Base-by-base conservation (phyloP, 1,140 invertebrate genomes). In the Euura saliciscinereae region DNA sequence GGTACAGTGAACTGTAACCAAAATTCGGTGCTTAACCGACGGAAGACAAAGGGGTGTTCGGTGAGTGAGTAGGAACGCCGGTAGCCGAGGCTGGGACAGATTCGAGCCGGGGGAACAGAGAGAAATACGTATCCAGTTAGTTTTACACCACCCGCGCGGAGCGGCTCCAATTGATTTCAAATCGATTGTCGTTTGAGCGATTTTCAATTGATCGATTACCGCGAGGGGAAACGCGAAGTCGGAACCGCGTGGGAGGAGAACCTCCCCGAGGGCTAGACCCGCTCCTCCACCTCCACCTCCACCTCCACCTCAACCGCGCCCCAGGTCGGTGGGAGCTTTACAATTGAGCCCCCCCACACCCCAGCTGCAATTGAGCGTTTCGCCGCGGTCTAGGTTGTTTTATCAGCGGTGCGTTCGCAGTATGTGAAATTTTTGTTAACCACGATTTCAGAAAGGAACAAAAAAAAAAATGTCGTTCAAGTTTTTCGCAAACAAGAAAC, bases 81-180 rank as follows among this genome's bases (percentile, higher is more conserved):
- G 74, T 74, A 71, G 69, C 68, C 65, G 74, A 71, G 75, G 76
- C 71, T 71, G 77, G 71, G 72, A 76, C 74, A 66, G 76, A 73
- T 72, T 73, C 75, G 72, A 75, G 76, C 73, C 76, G 73, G 79
- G 77, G n/a, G 11, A 67, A 65, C 77, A n/a, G 51, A 78, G 79
- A 85, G 80, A 85, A 85, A 85, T 84, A 85, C 82, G 83, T 85
- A 85, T 82, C 82, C 80, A 82, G 82, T 85, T 85, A 84, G 84
- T 86, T 84, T 84, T 86, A 84, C 82, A 86, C 79, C 75, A n/a
- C 51, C 51, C 8, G 8, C 51, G 13, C 51, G 8, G 51, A 2
- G 82, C 77, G 78, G 78, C 78, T 84, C 77, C 81, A 83, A 85
- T 85, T 85, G 84, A 86, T 86, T 86, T 75, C 80, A 81, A 85